phyloP scores from a whole-genome alignment of 2,797 vertebrate species.

The Lepus oiostolus region DNA sequence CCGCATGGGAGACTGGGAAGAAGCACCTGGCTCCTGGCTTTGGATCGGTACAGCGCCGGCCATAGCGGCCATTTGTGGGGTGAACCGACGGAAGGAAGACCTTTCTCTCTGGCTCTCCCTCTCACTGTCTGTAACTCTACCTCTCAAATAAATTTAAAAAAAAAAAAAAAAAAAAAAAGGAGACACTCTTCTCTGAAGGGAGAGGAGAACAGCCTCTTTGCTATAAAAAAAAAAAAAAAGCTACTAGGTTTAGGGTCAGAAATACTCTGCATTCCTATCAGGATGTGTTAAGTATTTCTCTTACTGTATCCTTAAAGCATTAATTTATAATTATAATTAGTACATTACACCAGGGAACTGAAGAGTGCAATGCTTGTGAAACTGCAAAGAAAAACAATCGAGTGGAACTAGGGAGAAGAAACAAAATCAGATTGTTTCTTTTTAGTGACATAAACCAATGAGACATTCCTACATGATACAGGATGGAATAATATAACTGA shows the following conservation, averaged over 20 bases:
- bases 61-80: no score
- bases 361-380: conserved; percentile 23
- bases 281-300: conserved; percentile 21
- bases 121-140: no score
- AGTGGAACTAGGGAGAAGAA: conserved; percentile 33
- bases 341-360: neutral
- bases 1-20: no score
- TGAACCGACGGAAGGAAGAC: no score
- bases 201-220: no score
- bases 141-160: no score
- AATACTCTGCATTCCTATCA: conserved; percentile 16
- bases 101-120: no score
- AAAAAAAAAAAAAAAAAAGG: no score
- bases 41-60: no score
- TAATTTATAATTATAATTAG: conserved; percentile 31
- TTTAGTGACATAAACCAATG: conserved; percentile 25
- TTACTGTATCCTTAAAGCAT: conserved; percentile 24
- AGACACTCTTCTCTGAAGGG: no score
- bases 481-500: neutral
- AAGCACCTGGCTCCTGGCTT: no score
- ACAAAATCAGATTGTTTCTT: conserved; percentile 27
- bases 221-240: neutral
- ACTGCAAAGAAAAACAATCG: conserved; percentile 28
- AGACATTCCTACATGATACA: neutral
- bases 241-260: neutral